phyloP scores from a whole-genome alignment of 2,888 invertebrate species.

The Dynastes maya region DNA sequence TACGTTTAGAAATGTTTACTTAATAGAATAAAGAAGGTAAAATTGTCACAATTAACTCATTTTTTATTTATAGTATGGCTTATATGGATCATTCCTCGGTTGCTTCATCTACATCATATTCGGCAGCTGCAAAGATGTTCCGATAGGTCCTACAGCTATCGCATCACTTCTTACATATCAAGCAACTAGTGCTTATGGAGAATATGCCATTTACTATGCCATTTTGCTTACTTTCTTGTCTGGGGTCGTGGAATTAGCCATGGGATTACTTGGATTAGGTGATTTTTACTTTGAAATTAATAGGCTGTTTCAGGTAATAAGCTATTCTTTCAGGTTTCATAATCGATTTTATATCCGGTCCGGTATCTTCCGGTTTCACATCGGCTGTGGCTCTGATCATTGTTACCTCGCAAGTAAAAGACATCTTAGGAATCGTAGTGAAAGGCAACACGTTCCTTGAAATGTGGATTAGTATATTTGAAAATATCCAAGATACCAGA shows the following conservation, averaged over 20 bases:
- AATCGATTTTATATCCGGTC: slow-evolving; percentile 91
- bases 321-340: slow-evolving; percentile 77
- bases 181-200: slow-evolving; percentile 78
- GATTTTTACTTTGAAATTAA: slow-evolving; percentile 57
- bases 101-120: slow-evolving; percentile 92
- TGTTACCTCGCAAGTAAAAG: slow-evolving; percentile 90
- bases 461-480: slow-evolving; percentile 82
- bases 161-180: slow-evolving; percentile 89
- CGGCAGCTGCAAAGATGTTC: slow-evolving; percentile 94
- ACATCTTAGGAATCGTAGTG: slow-evolving; percentile 82
- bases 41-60: background rate
- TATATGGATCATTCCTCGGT: slow-evolving; percentile 95
- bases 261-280: slow-evolving; percentile 89
- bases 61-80: slow-evolving; percentile 80
- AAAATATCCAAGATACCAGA: slow-evolving; percentile 78
- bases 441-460: slow-evolving; percentile 84
- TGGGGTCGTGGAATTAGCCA: slow-evolving; percentile 83
- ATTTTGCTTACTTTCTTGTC: slow-evolving; percentile 83
- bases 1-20: slow-evolving; percentile 60
- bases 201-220: slow-evolving; percentile 77
- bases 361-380: slow-evolving; percentile 91
- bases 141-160: slow-evolving; percentile 95
- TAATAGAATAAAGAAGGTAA: background rate
- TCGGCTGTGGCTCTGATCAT: slow-evolving; percentile 93
- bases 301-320: too few relatives aligned